These are phyloP conservation scores for Sphecodes monilicornis DNA, from an alignment of 2,888 invertebrate genomes.

Conservation along the genomic window DNA sequence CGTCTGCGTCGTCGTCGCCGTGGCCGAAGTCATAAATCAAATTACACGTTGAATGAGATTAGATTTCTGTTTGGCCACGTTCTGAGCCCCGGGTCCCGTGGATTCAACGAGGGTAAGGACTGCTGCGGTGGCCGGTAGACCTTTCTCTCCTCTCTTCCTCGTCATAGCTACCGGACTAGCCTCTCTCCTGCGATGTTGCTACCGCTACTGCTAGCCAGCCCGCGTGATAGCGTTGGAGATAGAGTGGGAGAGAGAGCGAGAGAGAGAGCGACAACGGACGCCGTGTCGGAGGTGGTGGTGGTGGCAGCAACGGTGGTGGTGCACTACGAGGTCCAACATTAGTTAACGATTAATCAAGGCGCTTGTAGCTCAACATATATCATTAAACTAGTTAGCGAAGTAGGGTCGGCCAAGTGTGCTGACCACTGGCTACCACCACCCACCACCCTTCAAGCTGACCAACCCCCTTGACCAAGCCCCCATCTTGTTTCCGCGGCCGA, in stretches of 20 bases:
- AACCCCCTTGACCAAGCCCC: constrained; percentile 73
- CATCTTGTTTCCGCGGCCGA: constrained; percentile 70
- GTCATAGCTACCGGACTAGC: constrained; percentile 59
- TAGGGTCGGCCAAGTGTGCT: constrained; percentile 85
- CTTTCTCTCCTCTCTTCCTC: constrained; percentile 68
- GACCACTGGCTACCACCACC: constrained; percentile 83
- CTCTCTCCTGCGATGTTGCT: constrained; percentile 45
- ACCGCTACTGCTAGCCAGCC: not conserved
- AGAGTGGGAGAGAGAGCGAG: not conserved
- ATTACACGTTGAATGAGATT: constrained; percentile 82
- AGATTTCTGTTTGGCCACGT: constrained; percentile 81
- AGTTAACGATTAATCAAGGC: constrained; percentile 85
- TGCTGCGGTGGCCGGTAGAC: constrained; percentile 60
- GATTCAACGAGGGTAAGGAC: constrained; percentile 72
- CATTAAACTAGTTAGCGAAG: constrained; percentile 85
- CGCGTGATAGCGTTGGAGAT: constrained; percentile 41
- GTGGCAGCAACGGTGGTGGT: constrained; percentile 66
- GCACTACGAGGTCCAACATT: constrained; percentile 84
- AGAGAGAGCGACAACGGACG: constrained; percentile 33
- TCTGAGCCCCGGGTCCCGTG: constrained; percentile 69
- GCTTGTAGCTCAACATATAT: constrained; percentile 85
- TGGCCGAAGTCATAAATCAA: constrained; percentile 79
- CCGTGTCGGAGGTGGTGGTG: constrained; percentile 61
- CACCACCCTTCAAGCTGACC: constrained; percentile 69
- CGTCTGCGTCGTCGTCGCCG: constrained; percentile 18